Conservation (phyloP, 2,888 invertebrate species). For the Odontocolon sp. region DNA sequence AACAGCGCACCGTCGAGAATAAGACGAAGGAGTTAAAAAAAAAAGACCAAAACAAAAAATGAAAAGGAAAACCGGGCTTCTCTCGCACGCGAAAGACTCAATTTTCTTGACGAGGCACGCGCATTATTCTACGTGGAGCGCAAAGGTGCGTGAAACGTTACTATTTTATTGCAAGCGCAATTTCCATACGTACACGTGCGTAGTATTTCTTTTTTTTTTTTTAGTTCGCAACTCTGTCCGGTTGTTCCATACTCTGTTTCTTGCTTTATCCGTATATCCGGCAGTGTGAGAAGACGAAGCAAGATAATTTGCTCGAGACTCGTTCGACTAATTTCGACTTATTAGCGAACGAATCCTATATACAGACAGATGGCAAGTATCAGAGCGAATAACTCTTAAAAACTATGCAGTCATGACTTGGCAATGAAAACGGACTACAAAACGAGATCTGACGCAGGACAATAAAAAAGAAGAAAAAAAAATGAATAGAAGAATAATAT, state of each 20-base stretch:
- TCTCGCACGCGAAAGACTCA: conserved; percentile 30
- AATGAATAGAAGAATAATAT: too few relatives aligned
- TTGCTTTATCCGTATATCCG: not conserved
- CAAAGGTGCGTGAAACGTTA: conserved; percentile 24
- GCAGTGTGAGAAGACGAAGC: conserved; percentile 10
- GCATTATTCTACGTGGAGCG: conserved; percentile 10
- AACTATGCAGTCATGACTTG: not conserved
- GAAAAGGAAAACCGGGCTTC: too few relatives aligned
- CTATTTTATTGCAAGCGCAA: conserved; percentile 61
- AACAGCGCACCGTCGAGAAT: not conserved
- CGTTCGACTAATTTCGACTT: conserved; percentile 40
- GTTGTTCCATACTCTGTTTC: not conserved
- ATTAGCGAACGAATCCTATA: conserved; percentile 44
- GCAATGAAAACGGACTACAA: not conserved
- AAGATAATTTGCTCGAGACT: conserved; percentile 36
- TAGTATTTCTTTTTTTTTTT: conserved; percentile 5
- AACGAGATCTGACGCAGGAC: not conserved
- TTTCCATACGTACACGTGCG: conserved; percentile 57
- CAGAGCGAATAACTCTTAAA: not conserved
- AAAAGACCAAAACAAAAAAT: not conserved
- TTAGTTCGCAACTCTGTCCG: not conserved
- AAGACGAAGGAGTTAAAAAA: conserved; percentile 6
- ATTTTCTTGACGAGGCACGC: conserved; percentile 35
- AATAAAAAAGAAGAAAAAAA: not conserved
- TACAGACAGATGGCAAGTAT: conserved; percentile 21